A percentile compares a stretch with the other conserved stretches of the same genome.
These are phyloP conservation scores for Pseudochirops corinnae DNA, from an alignment of 2,797 vertebrate species.

Conservation along the genomic window DNA sequence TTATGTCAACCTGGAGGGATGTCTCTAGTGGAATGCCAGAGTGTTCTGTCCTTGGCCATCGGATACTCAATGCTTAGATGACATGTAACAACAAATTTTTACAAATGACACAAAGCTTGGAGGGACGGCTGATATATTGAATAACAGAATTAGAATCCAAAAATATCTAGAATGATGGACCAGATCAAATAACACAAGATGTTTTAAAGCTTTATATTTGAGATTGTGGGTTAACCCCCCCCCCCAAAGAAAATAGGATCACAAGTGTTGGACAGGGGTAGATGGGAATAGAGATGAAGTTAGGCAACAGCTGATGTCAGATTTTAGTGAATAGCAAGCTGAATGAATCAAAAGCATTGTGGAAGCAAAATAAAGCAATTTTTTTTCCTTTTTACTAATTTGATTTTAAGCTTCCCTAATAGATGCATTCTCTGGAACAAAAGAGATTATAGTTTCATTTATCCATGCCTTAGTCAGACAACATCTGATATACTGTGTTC, in stretches of 20 bases:
- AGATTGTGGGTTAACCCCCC: neutral
- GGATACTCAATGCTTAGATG: neutral
- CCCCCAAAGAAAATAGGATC: neutral
- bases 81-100: neutral
- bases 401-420: neutral
- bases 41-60: neutral
- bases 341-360: neutral
- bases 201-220: neutral
- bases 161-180: neutral
- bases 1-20: neutral
- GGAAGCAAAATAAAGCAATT: neutral
- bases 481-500: neutral
- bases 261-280: neutral
- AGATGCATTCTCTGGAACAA: neutral
- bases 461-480: neutral
- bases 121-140: neutral
- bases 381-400: neutral
- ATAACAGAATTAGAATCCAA: neutral
- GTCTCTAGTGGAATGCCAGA: neutral
- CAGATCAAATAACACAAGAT: neutral
- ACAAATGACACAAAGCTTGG: neutral
- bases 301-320: neutral
- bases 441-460: neutral
- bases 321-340: neutral
- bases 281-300: neutral